Conservation (phyloP, 2,113 vertebrate genomes). For the Aythya baeri region DNA sequence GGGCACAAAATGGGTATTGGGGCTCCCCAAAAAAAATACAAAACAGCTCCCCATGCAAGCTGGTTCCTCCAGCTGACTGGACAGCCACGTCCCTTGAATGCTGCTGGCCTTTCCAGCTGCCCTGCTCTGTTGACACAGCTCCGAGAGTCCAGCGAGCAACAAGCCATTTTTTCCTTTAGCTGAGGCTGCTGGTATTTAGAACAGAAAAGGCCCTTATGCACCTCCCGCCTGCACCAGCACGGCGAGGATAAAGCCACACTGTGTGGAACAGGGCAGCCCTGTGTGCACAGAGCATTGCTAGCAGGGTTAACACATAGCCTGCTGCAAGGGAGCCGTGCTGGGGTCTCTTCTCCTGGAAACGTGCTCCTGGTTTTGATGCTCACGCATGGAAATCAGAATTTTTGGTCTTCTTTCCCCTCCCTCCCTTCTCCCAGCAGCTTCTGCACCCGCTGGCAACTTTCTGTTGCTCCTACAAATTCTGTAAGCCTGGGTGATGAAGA, state of each 20-base stretch:
- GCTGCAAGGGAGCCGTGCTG: neutral
- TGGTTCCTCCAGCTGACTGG: neutral
- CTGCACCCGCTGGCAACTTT: too few species aligned
- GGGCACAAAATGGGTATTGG: neutral
- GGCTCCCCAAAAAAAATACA: neutral
- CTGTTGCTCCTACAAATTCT: accelerated
- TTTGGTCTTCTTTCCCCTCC: neutral
- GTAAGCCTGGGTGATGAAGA: neutral
- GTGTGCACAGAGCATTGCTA: neutral
- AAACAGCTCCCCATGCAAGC: accelerated
- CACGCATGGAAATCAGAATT: too few species aligned
- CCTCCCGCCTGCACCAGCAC: neutral
- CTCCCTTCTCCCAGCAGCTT: neutral
- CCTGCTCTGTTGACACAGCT: slow-evolving; percentile 25
- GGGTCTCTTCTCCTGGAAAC: neutral
- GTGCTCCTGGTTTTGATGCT: neutral
- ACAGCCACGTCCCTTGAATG: neutral
- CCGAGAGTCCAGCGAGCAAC: neutral
- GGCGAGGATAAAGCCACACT: slow-evolving; percentile 8
- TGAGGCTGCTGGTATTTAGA: neutral
- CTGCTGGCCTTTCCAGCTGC: neutral
- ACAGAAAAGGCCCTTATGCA: slow-evolving; percentile 41
- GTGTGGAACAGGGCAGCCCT: slow-evolving; percentile 55
- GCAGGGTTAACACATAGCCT: neutral
- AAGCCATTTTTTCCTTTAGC: slow-evolving; percentile 27